Conservation (phyloP, 2,113 vertebrate genomes). For the Paradoxurus hermaphroditus region DNA sequence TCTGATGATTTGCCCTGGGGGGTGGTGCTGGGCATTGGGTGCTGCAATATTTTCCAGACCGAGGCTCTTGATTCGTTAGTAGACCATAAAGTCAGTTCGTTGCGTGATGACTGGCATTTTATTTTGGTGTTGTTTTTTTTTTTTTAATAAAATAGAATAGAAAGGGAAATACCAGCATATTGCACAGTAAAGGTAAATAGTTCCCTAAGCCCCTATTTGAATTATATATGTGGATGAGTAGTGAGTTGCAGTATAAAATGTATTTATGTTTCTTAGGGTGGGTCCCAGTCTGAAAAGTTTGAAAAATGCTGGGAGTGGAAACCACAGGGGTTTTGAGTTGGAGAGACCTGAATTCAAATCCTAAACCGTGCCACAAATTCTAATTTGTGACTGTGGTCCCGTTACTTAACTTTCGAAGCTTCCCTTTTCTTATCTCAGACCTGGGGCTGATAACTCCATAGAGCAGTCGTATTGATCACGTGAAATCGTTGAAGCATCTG, state of each 20-base stretch:
- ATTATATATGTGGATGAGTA: neutral
- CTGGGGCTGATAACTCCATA: neutral
- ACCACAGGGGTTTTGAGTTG: neutral
- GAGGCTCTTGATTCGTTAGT: neutral
- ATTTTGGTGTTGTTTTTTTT: neutral
- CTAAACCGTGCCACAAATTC: neutral
- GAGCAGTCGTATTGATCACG: neutral
- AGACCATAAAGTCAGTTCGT: neutral
- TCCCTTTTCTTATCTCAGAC: neutral
- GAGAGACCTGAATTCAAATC: neutral
- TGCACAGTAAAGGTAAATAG: neutral
- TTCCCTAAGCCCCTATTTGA: neutral
- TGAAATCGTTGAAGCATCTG: neutral
- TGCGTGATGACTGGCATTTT: neutral
- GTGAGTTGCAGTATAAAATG: neutral
- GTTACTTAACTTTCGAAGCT: neutral
- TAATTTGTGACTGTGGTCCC: neutral
- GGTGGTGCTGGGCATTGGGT: neutral
- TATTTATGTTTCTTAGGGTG: neutral
- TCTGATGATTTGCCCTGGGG: neutral
- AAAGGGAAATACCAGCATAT: constrained; percentile 3
- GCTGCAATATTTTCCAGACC: neutral
- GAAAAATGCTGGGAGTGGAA: neutral
- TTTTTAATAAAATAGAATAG: neutral
- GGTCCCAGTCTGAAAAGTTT: neutral